phyloP scores from a whole-genome alignment of 2,797 vertebrate species.

The Muraenolepis orangiensis region DNA sequence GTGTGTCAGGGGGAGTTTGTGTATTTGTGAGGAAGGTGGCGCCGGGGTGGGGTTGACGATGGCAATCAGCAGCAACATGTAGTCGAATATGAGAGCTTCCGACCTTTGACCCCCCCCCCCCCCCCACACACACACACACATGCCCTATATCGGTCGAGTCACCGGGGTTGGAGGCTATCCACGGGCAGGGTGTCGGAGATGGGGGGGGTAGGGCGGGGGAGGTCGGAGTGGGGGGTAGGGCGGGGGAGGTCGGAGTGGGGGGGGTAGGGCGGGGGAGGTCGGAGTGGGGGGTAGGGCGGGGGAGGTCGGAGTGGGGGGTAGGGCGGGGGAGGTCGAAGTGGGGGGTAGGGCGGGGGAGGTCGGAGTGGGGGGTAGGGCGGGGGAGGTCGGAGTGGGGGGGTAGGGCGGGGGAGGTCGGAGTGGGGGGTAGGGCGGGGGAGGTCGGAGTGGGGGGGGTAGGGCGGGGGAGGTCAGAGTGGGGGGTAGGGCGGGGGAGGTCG shows the following conservation, averaged over 20 bases:
- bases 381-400: not conserved
- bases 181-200: not conserved
- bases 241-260: too few species aligned
- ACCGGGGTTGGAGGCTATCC: too few species aligned
- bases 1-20: conserved; percentile 27
- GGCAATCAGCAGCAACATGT: conserved; percentile 58
- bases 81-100: conserved; percentile 39
- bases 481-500: too few species aligned
- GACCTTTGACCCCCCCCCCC: conserved; percentile 48
- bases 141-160: not conserved
- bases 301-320: not conserved
- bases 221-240: not conserved
- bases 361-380: too few species aligned
- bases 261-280: not conserved
- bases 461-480: too few species aligned
- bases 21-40: not conserved
- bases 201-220: too few species aligned
- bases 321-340: too few species aligned
- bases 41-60: conserved; percentile 42
- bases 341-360: not conserved
- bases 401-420: too few species aligned
- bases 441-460: too few species aligned
- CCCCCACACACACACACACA: not conserved
- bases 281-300: too few species aligned
- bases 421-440: too few species aligned